Percentiles rank a stretch among this genome's conserved stretches.
These are phyloP conservation scores for Cerastis rubricosa DNA, from an alignment of 2,888 invertebrate genomes.

Conservation along the genomic window DNA sequence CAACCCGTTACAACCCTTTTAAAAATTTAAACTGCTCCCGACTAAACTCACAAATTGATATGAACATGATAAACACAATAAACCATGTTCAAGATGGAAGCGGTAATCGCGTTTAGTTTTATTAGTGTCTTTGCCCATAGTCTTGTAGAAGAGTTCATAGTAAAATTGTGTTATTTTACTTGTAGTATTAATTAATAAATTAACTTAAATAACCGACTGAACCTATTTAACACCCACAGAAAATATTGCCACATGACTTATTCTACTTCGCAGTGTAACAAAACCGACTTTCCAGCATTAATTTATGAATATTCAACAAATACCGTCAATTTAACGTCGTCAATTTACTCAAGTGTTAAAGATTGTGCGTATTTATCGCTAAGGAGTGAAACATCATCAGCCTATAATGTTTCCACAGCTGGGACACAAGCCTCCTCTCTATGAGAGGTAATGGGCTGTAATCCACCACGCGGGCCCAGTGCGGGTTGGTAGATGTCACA, in stretches of 20 bases:
- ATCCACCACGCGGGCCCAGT: no score
- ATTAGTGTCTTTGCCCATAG: background rate
- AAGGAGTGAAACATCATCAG: background rate
- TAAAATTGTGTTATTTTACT: background rate
- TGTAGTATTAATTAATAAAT: background rate
- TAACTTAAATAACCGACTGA: background rate
- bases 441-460: no score
- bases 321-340: slow-evolving; percentile 5
- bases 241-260: slow-evolving; percentile 10
- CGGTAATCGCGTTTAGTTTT: background rate
- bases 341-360: slow-evolving; percentile 18
- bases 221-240: background rate
- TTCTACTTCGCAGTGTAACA: background rate
- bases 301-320: slow-evolving; percentile 41
- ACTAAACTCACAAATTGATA: background rate
- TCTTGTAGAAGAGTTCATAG: background rate
- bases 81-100: background rate
- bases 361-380: background rate
- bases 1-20: background rate
- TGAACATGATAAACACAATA: background rate
- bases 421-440: no score
- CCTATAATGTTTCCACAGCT: no score
- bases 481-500: no score
- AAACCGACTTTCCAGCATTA: slow-evolving; percentile 27
- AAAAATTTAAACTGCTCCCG: background rate